Conservation (phyloP, 2,888 invertebrate species). For the Volucella inanis region DNA sequence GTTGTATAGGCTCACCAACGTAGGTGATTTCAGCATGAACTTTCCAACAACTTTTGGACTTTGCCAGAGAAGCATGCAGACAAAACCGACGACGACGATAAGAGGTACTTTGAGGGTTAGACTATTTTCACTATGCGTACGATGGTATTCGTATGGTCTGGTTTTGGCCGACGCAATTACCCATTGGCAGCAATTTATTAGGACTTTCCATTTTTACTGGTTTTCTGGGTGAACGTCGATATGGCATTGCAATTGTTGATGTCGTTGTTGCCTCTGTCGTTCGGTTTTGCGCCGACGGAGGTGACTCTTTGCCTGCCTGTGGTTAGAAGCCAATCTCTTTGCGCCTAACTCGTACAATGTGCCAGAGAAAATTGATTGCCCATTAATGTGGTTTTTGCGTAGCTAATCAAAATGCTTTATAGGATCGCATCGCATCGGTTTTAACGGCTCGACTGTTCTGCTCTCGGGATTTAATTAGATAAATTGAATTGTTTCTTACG, state of each 20-base stretch:
- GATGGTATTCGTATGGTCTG: conserved; percentile 14
- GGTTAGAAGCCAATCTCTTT: conserved; percentile 13
- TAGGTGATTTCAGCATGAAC: conserved; percentile 32
- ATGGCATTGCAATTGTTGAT: conserved; percentile 39
- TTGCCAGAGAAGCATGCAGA: not conserved
- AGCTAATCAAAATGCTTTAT: conserved; percentile 64
- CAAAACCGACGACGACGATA: not conserved
- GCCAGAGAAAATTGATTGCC: conserved; percentile 62
- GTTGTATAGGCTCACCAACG: not conserved
- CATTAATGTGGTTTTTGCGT: conserved; percentile 70
- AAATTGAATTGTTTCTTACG: conserved; percentile 56
- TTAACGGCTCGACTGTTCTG: conserved; percentile 54
- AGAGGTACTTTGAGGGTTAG: conserved; percentile 16
- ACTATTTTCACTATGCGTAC: conserved; percentile 51
- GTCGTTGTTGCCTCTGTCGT: conserved; percentile 15
- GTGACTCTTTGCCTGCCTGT: conserved; percentile 6
- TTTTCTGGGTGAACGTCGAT: conserved; percentile 29
- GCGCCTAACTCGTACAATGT: conserved; percentile 12
- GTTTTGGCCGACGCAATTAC: conserved; percentile 41
- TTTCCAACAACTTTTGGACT: conserved; percentile 46
- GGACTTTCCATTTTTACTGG: conserved; percentile 74
- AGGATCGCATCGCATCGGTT: conserved; percentile 40
- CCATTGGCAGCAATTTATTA: conserved; percentile 70
- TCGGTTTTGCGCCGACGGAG: not conserved
- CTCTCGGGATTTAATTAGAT: conserved; percentile 61